Evolutionary conservation across 2,113 vertebrate species (phyloP).

Genomic region (Rhinichthys klamathensis): DNA sequence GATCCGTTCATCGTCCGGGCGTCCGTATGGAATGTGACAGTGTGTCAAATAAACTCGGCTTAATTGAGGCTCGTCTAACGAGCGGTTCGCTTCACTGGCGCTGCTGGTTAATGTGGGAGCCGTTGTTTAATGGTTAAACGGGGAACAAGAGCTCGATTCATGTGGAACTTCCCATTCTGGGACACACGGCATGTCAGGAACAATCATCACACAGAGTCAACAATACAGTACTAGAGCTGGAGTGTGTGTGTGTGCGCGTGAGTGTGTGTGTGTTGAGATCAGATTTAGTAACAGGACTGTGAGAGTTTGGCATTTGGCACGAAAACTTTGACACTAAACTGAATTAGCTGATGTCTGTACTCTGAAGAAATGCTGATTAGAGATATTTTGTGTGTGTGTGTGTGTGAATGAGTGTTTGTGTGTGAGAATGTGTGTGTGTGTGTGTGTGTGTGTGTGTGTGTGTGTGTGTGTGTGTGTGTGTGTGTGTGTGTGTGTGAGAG

Average conservation of each 20-base stretch:
- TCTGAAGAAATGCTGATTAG: not conserved
- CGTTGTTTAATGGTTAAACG: slow-evolving; percentile 49
- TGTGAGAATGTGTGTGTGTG: no score
- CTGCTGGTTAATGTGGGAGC: slow-evolving; percentile 50
- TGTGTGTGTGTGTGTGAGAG: slow-evolving; percentile 27
- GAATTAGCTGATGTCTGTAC: slow-evolving; percentile 4
- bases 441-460: slow-evolving; percentile 49
- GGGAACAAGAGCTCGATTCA: slow-evolving; percentile 47
- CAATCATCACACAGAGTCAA: slow-evolving; percentile 16
- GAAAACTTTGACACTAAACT: not conserved
- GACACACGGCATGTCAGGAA: slow-evolving; percentile 39
- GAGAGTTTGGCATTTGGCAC: not conserved
- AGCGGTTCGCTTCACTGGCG: slow-evolving; percentile 52
- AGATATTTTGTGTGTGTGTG: no score
- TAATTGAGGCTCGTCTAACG: slow-evolving; percentile 57
- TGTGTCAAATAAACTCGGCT: slow-evolving; percentile 47
- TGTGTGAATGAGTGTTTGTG: slow-evolving; percentile 42
- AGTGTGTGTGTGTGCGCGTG: not conserved
- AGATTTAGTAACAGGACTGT: not conserved
- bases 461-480: slow-evolving; percentile 48
- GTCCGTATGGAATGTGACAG: slow-evolving; percentile 59
- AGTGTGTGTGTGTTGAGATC: not conserved
- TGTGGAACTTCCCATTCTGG: slow-evolving; percentile 37
- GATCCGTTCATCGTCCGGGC: slow-evolving; percentile 30
- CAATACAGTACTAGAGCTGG: not conserved